Evolutionary conservation across 1,140 invertebrate genomes (phyloP), one percentile per base, ranked within the genome.

Genomic region (Nephila pilipes): DNA sequence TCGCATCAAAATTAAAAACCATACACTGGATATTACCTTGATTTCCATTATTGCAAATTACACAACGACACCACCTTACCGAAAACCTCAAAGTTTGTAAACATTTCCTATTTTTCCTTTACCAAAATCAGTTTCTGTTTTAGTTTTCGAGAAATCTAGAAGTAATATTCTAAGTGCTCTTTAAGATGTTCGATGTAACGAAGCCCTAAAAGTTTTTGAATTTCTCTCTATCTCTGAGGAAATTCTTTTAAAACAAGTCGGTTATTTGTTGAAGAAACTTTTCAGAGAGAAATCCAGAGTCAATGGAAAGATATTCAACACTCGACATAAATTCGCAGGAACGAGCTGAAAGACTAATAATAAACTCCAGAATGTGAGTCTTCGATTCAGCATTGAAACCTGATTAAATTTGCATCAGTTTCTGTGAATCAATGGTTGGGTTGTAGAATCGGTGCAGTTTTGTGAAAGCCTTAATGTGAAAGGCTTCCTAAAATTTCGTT

Each of bases 401-500:
- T 81, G 80, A 46, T 81, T 54, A n/a, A 81, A 81, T 81, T 54
- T 81, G 36, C 38, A 54, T 54, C n/a, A 29, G 65, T 16, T 20
- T 46, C n/a, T n/a, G n/a, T 16, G 65, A 75, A 75, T 75, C 80
- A 54, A 55, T 46, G 46, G 80, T 1, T 46, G 22, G n/a, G 80
- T 36, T 75, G 25, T 18, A 75, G 65, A 75, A 32, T 18, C 20
- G 0, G 8, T 4, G n/a, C 80, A 54, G 22, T 54, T 81, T 81
- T 54, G 46, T 55, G 8, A 55, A 55, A 81, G 38, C n/a, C 5
- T 25, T 1, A n/a, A 81, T 81, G 20, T 54, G 25, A 75, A 46
- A 81, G 46, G 80, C 46, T 54, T 81, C 20, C 36, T 81, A 81
- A 81, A 81, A 81, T 81, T 55, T 54, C 80, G 8, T 46, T 55